phyloP scores from a whole-genome alignment of 2,888 invertebrate species.

The Harpagoxenus sublaevis region DNA sequence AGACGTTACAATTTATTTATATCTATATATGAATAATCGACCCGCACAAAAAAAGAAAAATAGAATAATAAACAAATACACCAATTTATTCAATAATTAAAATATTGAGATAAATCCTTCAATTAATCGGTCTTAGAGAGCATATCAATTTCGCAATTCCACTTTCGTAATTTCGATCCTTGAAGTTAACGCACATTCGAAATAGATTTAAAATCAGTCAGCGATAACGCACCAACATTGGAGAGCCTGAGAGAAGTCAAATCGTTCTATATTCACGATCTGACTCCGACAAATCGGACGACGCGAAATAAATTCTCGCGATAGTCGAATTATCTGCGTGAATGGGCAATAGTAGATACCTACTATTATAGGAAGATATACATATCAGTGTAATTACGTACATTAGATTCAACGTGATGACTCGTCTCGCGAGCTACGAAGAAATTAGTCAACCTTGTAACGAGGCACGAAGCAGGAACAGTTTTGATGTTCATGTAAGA shows the following conservation, averaged over 20 bases:
- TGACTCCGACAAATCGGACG: constrained; percentile 18
- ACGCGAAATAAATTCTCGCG: constrained; percentile 3
- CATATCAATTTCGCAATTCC: neutral
- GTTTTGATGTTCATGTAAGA: neutral
- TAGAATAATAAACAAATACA: neutral
- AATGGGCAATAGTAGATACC: neutral
- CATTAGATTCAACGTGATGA: constrained; percentile 15
- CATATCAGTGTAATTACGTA: constrained; percentile 33
- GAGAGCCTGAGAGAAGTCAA: constrained; percentile 14
- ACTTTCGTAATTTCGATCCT: constrained; percentile 9
- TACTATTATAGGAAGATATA: constrained; percentile 31
- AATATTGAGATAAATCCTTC: neutral
- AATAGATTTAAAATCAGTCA: constrained; percentile 2
- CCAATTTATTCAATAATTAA: constrained; percentile 1
- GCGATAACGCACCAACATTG: neutral
- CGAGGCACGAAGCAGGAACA: neutral
- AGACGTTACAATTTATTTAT: neutral
- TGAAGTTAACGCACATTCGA: neutral
- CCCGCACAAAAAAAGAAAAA: neutral
- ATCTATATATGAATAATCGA: neutral
- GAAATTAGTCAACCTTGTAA: constrained; percentile 27
- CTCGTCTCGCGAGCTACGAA: constrained; percentile 18
- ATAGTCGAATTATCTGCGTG: constrained; percentile 13
- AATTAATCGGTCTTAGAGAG: neutral
- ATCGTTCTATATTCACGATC: constrained; percentile 22